Evolutionary conservation across 2,888 invertebrate genomes (phyloP).

Genomic region (Augiades crinisus): DNA sequence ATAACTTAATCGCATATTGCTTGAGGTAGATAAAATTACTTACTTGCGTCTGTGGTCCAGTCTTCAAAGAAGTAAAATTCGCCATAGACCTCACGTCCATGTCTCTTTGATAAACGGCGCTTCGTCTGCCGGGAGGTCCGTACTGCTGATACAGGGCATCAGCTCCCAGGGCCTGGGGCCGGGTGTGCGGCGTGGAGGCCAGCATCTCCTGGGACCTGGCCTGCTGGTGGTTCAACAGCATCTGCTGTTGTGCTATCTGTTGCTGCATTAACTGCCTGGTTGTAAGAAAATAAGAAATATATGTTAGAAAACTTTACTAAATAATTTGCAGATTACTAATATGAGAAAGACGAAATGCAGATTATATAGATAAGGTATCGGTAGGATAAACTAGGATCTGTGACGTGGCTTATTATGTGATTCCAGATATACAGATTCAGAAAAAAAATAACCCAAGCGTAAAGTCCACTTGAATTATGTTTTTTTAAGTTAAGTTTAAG

Average conservation of each 20-base stretch:
- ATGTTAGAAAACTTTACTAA: neutral
- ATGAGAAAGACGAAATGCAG: no score
- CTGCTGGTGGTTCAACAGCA: constrained; percentile 67
- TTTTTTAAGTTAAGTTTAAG: no score
- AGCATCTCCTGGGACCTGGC: constrained; percentile 82
- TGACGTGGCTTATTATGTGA: no score
- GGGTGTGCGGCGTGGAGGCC: constrained; percentile 52
- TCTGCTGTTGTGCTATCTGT: constrained; percentile 73
- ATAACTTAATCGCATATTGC: no score
- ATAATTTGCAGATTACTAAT: no score
- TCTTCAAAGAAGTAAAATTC: constrained; percentile 71
- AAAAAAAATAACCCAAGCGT: no score
- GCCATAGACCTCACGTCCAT: constrained; percentile 70
- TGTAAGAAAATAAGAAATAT: constrained; percentile 26
- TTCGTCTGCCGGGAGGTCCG: constrained; percentile 67
- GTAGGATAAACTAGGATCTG: no score
- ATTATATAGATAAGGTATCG: no score
- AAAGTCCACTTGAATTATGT: no score
- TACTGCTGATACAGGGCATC: constrained; percentile 76
- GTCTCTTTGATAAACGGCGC: constrained; percentile 70
- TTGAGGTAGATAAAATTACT: constrained; percentile 13
- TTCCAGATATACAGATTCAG: no score
- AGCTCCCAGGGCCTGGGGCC: constrained; percentile 66
- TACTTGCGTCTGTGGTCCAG: constrained; percentile 66
- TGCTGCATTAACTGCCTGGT: constrained; percentile 74